Evolutionary conservation across 2,113 vertebrate species (phyloP), one percentile per base, ranked within the genome.

Genomic region (Cololabis saira): DNA sequence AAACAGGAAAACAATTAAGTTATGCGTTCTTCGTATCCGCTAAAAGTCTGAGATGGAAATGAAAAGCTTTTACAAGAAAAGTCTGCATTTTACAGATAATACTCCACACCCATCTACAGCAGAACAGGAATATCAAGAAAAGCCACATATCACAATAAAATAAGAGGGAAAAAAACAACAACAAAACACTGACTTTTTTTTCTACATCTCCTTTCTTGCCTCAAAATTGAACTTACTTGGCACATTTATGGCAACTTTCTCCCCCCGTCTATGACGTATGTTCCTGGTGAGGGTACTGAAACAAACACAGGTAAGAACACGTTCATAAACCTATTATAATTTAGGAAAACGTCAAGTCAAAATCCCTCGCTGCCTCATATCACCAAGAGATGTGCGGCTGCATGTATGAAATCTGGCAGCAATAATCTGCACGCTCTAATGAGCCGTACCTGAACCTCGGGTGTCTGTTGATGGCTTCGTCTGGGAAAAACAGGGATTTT

Each of bases 171-270:
- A 16, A 49, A 15, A 42, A 3, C 17, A 13, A 21, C 17, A 57
- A 42, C n/a, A 1, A 17, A 52, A 51, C 2, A 16, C 11, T 5
- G 2, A 4, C 5, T n/a, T n/a, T 5, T 51, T 19, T 16, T 15
- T 15, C 15, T n/a, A n/a, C 9, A 47, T 1, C 33, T 37, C 3
- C 33, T 37, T 47, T 17, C 6, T 30, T 33, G 6, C 18, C 11
- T 10, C 12, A 12, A 19, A 7, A 41, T 22, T 7, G 22, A 15
- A 87, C 97, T 95, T 81, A 99, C 98, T 97, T 64, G 97, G 98
- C 41, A 99, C 96, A 21, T 99, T 99, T 88, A 99, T 98, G 21
- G 81, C 94, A n/a, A 99, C 94, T 81, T 99, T 99, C 69, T 98
- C 98, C 57, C 96, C 97, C 82, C 98, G 93, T 80, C 98, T 89